A percentile compares a stretch with the other conserved stretches of the same genome.
Conservation (phyloP, 2,797 vertebrate genomes). For the Sparidentex hasta region DNA sequence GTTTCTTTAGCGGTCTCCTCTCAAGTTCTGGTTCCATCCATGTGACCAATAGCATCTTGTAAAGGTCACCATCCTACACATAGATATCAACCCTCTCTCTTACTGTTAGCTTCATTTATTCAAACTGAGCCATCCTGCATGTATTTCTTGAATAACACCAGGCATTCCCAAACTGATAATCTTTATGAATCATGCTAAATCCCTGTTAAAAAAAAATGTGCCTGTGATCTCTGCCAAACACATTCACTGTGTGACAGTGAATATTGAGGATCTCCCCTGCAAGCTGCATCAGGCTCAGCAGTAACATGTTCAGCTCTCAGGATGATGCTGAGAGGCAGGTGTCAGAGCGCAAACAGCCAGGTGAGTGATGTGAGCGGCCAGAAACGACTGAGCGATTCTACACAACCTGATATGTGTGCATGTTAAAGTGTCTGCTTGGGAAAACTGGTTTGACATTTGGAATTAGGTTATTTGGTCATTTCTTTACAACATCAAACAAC, state of each 20-base stretch:
- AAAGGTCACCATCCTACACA: constrained; percentile 17
- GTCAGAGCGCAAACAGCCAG: constrained; percentile 15
- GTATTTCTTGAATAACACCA: not conserved
- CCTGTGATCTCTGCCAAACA: not conserved
- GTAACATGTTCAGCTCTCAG: not conserved
- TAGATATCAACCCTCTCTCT: not conserved
- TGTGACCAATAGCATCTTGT: constrained; percentile 20
- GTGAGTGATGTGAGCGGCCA: constrained; percentile 8
- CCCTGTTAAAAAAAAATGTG: not conserved
- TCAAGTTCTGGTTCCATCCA: too few species aligned
- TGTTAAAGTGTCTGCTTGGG: not conserved
- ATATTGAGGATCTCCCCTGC: not conserved
- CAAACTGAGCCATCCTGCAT: not conserved
- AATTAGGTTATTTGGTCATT: too few species aligned
- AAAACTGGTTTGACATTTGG: not conserved
- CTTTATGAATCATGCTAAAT: not conserved
- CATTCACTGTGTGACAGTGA: not conserved
- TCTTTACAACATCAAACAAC: not conserved
- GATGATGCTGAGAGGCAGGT: constrained; percentile 12
- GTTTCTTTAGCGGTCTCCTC: not conserved
- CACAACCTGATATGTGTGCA: not conserved
- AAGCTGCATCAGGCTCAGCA: not conserved
- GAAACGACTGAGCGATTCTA: constrained; percentile 3
- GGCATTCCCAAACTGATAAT: not conserved
- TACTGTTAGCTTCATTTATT: not conserved